Evolutionary conservation across 2,888 invertebrate genomes (phyloP), one percentile per base, ranked within the genome.

Genomic region (Tetragonisca angustula): DNA sequence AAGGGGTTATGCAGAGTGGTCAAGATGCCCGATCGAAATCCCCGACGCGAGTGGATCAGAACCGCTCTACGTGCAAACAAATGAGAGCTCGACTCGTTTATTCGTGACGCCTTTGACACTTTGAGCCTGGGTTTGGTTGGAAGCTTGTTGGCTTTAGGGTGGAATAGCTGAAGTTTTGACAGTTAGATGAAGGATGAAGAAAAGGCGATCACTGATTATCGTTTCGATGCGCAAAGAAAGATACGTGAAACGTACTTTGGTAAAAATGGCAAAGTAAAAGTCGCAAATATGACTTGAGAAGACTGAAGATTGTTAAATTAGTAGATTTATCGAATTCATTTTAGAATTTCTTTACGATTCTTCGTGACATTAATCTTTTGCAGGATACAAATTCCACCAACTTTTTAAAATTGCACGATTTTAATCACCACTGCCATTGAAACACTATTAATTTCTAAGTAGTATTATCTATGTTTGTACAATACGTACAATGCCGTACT

Each of bases 21-120:
- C 85, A 84, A 84, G 79, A 78, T 79, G 83, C 83, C 83, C 76
- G 70, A 82, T 75, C 74, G 82, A 83, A 83, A 82, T 83, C 83
- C 83, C 83, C 83, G 83, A 83, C 83, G 83, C 83, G 83, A 82
- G 67, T 67, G 65, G 61, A 83, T 76, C 49, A 72, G 83, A 72
- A 76, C 71, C 83, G 83, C 83, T 83, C 56, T 67, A 76, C 70
- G 69, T 70, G 69, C 49, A 62, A 76, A 69, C 76, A 62, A 69
- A 27, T 50, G 36, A 49, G n/a, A 61, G 36, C 13, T 76, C 19
- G 50, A 73, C n/a, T 73, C 64, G 9, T 70, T 61, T 32, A 13
- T 49, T 52, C 36, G 52, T 43, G 19, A 62, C 17, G 19, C 15
- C 52, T 70, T 52, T 21, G 21, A 54, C 43, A 54, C 70, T 70